Evolutionary conservation across 53 echinoderm and acorn worm genomes (phyloP), one percentile per base, ranked within the genome.

Genomic region (Pentamera pediparva): DNA sequence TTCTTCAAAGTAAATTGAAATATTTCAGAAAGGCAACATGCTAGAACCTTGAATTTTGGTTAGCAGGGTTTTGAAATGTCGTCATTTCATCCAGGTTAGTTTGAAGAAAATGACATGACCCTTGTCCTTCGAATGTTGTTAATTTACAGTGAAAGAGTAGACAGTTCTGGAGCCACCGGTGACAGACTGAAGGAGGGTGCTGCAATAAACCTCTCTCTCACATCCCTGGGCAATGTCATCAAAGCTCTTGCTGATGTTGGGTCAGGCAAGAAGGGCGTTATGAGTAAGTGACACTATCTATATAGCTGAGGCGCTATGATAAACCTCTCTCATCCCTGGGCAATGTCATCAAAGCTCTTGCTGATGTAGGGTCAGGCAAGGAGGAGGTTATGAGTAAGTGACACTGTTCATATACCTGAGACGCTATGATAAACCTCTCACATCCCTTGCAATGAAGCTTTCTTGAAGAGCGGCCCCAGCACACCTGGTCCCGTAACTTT

Each of bases 171-270:
- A 62, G 95, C 91, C 2, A 91, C 91, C 0, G 98, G 98, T 10
- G 98, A 96, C 38, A 75, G 98, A 35, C 65, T 96, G 47, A 96
- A 96, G 39, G 95, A 96, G 70, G 98, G 98, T 0, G 86, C 98
- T 2, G 85, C 91, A n/a, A 96, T 96, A 52, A 96, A 96, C 63
- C 78, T 57, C 22, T 96, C 98, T 1, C 86, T 96, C 32, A 91
- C 98, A 12, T 70, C 71, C 9, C 72, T 58, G 11, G 59, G 81
- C 4, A 89, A 84, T 35, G 82, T 82, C 50, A 86, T 86, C 70
- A 96, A 96, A 62, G 82, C 91, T 1, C 37, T 91, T 39, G 91
- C 91, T 22, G 91, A 91, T 51, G 65, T 83, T 34, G 84, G 98
- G 22, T 29, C 79, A 1, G 85, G 87, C 8, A 96, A 91, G 59